A percentile compares a stretch with the other conserved stretches of the same genome.
Evolutionary conservation across 2,888 invertebrate species (phyloP).

Genomic region (Conops quadrifasciatus): DNA sequence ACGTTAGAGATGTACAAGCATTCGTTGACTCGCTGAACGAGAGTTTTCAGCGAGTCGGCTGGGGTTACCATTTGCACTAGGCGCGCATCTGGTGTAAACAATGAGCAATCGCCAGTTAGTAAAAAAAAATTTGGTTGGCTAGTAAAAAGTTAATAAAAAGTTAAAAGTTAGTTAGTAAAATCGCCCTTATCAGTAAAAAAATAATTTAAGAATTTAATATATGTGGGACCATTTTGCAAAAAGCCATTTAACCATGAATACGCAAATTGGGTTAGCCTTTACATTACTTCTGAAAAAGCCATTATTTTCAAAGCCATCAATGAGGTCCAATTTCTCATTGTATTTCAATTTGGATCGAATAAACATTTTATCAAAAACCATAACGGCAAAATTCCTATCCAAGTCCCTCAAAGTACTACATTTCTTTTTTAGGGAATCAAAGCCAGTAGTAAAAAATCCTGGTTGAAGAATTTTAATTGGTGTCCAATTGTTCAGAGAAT

Average conservation of each 20-base stretch:
- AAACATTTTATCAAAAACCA: slow-evolving; percentile 32
- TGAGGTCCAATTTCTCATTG: slow-evolving; percentile 32
- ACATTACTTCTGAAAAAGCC: slow-evolving; percentile 23
- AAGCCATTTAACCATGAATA: slow-evolving; percentile 32
- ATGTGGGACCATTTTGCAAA: slow-evolving; percentile 36
- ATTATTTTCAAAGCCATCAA: slow-evolving; percentile 36
- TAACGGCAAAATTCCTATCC: slow-evolving; percentile 18
- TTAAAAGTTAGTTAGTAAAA: too few relatives aligned
- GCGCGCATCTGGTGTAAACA: too few relatives aligned
- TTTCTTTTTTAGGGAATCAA: slow-evolving; percentile 29
- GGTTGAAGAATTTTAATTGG: slow-evolving; percentile 26
- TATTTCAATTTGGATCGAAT: slow-evolving; percentile 34
- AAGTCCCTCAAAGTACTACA: neutral
- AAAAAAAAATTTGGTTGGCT: too few relatives aligned
- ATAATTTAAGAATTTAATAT: slow-evolving; percentile 38
- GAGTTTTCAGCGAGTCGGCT: too few relatives aligned
- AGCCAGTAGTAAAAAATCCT: neutral
- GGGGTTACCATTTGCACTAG: too few relatives aligned
- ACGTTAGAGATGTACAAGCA: too few relatives aligned
- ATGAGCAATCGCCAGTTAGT: too few relatives aligned
- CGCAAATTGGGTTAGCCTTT: slow-evolving; percentile 31
- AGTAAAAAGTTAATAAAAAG: too few relatives aligned
- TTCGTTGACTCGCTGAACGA: too few relatives aligned
- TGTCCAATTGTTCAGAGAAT: slow-evolving; percentile 35
- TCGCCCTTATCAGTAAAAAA: slow-evolving; percentile 34